Conservation (phyloP, 1,140 invertebrate genomes). For the Scaptomyza graminum region DNA sequence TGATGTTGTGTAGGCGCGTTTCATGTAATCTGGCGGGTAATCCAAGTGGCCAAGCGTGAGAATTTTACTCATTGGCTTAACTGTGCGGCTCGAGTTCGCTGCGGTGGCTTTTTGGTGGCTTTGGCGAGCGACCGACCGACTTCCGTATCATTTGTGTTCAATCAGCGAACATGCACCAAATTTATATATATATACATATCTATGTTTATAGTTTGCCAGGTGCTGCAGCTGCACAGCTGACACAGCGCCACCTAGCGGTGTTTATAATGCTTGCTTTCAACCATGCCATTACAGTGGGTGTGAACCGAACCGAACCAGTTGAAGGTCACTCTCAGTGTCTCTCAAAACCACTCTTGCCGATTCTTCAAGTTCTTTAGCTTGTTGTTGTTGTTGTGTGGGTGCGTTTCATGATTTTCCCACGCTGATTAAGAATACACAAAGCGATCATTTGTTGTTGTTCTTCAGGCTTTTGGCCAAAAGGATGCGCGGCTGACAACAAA, state of each 20-base stretch:
- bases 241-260: conserved; percentile 37
- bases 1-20: conserved; percentile 73
- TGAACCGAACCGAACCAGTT: conserved; percentile 52
- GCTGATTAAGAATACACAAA: conserved; percentile 60
- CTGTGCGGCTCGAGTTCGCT: conserved; percentile 4
- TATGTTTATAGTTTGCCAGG: conserved; percentile 54
- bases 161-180: conserved; percentile 81
- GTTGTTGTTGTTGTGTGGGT: conserved; percentile 16
- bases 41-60: conserved; percentile 80
- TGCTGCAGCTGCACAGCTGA: conserved; percentile 59
- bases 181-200: conserved; percentile 30
- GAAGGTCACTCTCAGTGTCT: conserved; percentile 34
- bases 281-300: conserved; percentile 53
- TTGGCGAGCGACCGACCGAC: conserved; percentile 59
- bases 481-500: conserved; percentile 73
- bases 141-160: conserved; percentile 81
- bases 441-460: conserved; percentile 44
- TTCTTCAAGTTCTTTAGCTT: conserved; percentile 4
- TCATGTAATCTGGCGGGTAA: conserved; percentile 81
- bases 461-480: conserved; percentile 51
- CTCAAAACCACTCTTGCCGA: background rate
- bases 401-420: conserved; percentile 65
- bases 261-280: background rate
- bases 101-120: conserved; percentile 16
- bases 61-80: conserved; percentile 70